These are phyloP conservation scores for Thamnophis sirtalis DNA, from an alignment of 2,113 vertebrate species.

Conservation along the genomic window DNA sequence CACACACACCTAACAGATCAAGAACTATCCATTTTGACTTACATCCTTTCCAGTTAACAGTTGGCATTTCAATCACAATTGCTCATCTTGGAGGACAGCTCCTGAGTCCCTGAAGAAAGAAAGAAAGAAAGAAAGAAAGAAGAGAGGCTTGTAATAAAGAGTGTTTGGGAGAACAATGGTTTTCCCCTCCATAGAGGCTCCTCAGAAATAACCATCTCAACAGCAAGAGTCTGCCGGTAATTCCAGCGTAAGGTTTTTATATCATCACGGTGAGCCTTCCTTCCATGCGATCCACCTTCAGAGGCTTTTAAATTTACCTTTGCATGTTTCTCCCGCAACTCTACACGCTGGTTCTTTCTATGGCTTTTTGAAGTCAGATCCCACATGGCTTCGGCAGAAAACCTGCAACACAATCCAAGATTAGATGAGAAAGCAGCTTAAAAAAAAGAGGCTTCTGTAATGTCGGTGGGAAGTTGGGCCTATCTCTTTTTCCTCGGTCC, in stretches of 20 bases:
- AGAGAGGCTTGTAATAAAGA: too few species aligned
- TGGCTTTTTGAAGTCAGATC: neutral
- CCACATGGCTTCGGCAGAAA: neutral
- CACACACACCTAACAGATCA: neutral
- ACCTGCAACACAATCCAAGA: neutral
- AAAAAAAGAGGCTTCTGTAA: neutral
- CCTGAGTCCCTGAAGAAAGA: neutral
- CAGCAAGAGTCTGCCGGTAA: constrained; percentile 7
- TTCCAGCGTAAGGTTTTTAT: constrained; percentile 1
- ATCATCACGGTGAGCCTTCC: neutral
- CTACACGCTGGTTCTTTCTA: neutral
- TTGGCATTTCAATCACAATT: too few species aligned
- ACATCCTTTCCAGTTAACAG: neutral
- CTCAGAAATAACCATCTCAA: constrained; percentile 19
- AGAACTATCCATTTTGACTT: neutral
- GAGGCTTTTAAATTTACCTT: neutral
- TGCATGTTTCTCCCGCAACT: neutral
- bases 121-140: neutral
- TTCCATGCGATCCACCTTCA: neutral
- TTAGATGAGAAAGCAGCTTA: too few species aligned
- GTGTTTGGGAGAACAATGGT: too few species aligned
- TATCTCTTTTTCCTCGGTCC: neutral
- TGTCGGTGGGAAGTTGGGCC: too few species aligned
- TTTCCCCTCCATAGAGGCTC: neutral
- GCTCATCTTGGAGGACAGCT: neutral